Evolutionary conservation across 2,113 vertebrate species (phyloP).

Genomic region (Petrocephalus zakoni): DNA sequence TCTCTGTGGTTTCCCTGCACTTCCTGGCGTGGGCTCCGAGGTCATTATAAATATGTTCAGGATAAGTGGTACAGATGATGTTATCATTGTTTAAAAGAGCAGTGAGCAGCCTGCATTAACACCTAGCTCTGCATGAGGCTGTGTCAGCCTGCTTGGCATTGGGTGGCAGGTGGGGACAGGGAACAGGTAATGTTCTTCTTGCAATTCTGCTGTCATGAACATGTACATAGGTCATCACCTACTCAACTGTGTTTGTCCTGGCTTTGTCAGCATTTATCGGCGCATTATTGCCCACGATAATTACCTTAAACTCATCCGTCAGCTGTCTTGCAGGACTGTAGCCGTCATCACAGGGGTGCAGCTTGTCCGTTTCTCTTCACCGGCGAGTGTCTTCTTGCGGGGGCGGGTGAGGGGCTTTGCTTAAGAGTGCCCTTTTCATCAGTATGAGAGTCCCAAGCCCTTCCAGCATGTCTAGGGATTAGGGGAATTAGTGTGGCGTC

Average conservation of each 20-base stretch:
- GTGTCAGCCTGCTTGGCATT: background rate
- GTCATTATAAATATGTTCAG: background rate
- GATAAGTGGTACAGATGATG: background rate
- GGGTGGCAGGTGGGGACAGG: too few species aligned
- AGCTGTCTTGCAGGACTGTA: background rate
- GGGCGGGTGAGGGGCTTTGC: background rate
- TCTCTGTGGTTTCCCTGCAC: background rate
- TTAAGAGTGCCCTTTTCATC: constrained; percentile 11
- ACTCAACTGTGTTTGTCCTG: background rate
- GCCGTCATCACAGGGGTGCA: background rate
- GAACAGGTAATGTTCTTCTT: too few species aligned
- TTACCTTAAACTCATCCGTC: background rate
- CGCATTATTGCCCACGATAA: background rate
- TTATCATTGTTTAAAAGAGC: background rate
- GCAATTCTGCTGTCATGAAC: background rate
- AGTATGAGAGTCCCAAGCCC: constrained; percentile 36
- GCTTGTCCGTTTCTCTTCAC: background rate
- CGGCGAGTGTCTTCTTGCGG: background rate
- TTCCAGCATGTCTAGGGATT: constrained; percentile 43
- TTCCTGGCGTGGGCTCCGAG: background rate
- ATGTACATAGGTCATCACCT: background rate
- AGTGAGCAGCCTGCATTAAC: background rate
- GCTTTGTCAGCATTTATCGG: background rate
- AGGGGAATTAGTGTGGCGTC: constrained; percentile 44
- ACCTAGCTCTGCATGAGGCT: background rate